Evolutionary conservation across 2,797 vertebrate species (phyloP).

Genomic region (Dendrocincla tyrannina): DNA sequence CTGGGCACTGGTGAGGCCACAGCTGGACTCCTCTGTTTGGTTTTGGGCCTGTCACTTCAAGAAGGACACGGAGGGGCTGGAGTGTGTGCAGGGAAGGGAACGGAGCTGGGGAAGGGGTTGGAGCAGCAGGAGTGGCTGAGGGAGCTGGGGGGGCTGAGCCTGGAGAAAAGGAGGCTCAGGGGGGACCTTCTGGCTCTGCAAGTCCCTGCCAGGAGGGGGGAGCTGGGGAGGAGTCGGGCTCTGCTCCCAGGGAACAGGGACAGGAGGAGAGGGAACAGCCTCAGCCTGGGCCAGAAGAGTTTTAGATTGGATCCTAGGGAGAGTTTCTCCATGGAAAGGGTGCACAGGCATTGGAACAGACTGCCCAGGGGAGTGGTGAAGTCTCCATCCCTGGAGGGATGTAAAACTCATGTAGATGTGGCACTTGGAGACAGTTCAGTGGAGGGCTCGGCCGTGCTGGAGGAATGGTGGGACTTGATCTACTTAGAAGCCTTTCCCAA

Average conservation of each 20-base stretch:
- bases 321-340: neutral
- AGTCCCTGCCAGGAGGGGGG: neutral
- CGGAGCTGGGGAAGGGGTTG: neutral
- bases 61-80: neutral
- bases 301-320: neutral
- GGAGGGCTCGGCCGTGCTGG: neutral
- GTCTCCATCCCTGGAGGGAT: neutral
- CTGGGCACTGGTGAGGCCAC: neutral
- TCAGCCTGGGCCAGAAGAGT: neutral
- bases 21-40: neutral
- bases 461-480: neutral
- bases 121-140: neutral
- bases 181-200: neutral
- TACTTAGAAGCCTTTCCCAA: neutral
- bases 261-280: neutral
- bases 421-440: neutral
- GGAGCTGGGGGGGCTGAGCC: neutral
- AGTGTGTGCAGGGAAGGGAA: rapidly evolving
- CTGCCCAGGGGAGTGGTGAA: neutral
- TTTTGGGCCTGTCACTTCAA: neutral
- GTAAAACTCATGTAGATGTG: neutral
- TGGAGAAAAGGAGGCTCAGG: neutral
- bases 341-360: no score
- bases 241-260: neutral
- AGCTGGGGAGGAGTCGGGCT: neutral